Percentiles rank a stretch among this genome's conserved stretches.
These are phyloP conservation scores for Mareca strepera DNA, from an alignment of 2,797 vertebrate genomes.

Conservation along the genomic window DNA sequence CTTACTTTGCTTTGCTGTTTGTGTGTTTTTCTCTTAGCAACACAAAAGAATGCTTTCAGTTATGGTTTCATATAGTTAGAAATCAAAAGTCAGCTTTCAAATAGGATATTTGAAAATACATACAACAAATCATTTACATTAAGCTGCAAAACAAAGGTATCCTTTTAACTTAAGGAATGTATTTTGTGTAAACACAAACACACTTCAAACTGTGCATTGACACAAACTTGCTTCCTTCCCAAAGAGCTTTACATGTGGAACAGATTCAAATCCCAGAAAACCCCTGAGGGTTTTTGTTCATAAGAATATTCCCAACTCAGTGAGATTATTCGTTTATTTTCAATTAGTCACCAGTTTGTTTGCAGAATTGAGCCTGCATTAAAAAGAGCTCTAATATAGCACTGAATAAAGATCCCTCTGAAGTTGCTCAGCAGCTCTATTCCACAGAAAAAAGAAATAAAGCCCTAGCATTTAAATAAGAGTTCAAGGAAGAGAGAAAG, in stretches of 20 bases:
- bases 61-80: too few relatives aligned
- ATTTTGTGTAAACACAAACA: background rate
- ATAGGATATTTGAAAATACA: background rate
- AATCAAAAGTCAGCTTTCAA: background rate
- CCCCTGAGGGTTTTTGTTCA: background rate
- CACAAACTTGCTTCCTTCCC: background rate
- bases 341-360: slow-evolving; percentile 29
- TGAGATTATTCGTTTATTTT: slow-evolving; percentile 47
- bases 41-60: slow-evolving; percentile 1
- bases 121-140: background rate
- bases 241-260: slow-evolving; percentile 8
- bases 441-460: background rate
- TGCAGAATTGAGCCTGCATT: background rate
- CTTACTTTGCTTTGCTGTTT: slow-evolving; percentile 42
- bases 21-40: slow-evolving; percentile 65
- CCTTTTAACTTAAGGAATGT: background rate
- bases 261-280: background rate
- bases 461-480: background rate
- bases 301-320: background rate
- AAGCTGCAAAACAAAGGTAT: background rate
- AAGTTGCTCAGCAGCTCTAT: background rate
- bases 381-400: background rate
- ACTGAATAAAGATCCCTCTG: background rate
- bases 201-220: background rate
- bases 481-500: background rate